Evolutionary conservation across 2,888 invertebrate species (phyloP), one percentile per base, ranked within the genome.

Genomic region (Unio delphinus): DNA sequence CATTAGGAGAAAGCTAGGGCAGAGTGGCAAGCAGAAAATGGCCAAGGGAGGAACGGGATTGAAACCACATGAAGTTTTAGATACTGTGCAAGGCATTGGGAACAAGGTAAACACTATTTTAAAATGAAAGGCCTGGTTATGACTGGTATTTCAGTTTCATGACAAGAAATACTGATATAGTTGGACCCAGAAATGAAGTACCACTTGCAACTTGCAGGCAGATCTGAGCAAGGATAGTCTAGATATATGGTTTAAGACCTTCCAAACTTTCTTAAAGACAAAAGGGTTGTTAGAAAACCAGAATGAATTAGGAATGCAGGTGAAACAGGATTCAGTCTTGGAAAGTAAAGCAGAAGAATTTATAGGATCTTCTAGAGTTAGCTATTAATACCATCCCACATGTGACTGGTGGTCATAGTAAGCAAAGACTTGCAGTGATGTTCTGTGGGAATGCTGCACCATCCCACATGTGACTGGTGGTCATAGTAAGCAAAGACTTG

Each of bases 81-180:
- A 76, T 59, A 69, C 69, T 61, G 72, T 74, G 5, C 67, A 74
- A 59, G 45, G 30, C 55, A 45, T 76, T 58, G 68, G 71, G 1
- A 71, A 66, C 34, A 65, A 68, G 74, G 1, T 62, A 69, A 26
- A 68, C 61, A 6, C 72, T 63, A 18, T 76, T 74, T 56, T 73
- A 55, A 63, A 23, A 68, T 62, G 74, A 70, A 1, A 54, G 67
- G 30, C 67, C 62, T 20, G 62, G 62, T 55, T 28, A 68, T 45
- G 54, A 56, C 28, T 70, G 75, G 66, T 70, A 64, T 26, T 67
- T 64, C 34, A 20, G 57, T 17, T 75, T 75, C 30, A 61, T 71
- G 59, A 23, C 56, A 18, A 61, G 74, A 64, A 74, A 74, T 60
- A 20, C 34, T 7, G 28, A 73, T 58, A 67, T 73, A n/a, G 64